A percentile compares a stretch with the other conserved stretches of the same genome.
These are phyloP conservation scores for Epizoanthus fatuus DNA, from an alignment of 92 coral and sea anemone genomes.

Conservation along the genomic window DNA sequence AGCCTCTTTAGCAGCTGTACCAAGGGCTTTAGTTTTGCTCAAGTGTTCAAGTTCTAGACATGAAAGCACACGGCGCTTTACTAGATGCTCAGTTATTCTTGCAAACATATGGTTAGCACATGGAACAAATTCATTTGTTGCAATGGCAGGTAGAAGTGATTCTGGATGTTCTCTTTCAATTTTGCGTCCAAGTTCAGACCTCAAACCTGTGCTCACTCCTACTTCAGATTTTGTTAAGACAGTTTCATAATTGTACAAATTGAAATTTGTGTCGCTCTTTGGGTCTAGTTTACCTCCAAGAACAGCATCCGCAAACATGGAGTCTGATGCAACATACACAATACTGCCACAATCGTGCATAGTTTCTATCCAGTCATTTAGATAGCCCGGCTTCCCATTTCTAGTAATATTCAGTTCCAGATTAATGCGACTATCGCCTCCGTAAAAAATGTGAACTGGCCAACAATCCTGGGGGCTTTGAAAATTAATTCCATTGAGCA, in stretches of 20 bases:
- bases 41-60: constrained; percentile 31
- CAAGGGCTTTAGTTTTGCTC: background rate
- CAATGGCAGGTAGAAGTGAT: constrained; percentile 51
- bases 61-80: constrained; percentile 35
- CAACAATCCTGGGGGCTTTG: constrained; percentile 53
- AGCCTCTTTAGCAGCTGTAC: constrained; percentile 22
- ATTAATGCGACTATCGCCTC: constrained; percentile 37
- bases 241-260: constrained; percentile 53
- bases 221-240: constrained; percentile 51
- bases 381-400: constrained; percentile 42
- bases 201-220: constrained; percentile 23
- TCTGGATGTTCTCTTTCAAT: constrained; percentile 48
- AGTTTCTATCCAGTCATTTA: constrained; percentile 38
- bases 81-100: constrained; percentile 47
- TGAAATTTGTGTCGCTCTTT: constrained; percentile 42
- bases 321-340: constrained; percentile 33
- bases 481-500: constrained; percentile 5
- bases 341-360: constrained; percentile 17
- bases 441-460: constrained; percentile 41
- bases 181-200: constrained; percentile 28
- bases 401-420: constrained; percentile 37
- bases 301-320: constrained; percentile 61
- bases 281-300: constrained; percentile 47
- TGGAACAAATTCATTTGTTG: constrained; percentile 39
- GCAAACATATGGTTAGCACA: constrained; percentile 58